Conservation (phyloP, 2,888 invertebrate species). For the Hirtodrosophila confusa region DNA sequence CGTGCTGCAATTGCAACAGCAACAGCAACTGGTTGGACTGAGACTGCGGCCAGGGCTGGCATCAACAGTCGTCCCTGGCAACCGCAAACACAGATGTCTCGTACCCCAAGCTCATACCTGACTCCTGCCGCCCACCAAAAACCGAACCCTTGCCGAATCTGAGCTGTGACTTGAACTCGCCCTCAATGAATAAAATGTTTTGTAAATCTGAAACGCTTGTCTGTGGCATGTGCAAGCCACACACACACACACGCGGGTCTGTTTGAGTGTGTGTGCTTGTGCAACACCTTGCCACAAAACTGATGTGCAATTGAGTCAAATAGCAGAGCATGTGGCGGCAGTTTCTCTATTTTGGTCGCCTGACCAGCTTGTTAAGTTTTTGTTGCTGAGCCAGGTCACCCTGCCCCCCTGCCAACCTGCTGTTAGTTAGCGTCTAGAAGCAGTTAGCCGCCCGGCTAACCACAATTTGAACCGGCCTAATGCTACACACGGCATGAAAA, state of each 20-base stretch:
- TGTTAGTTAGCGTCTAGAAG: too few relatives aligned
- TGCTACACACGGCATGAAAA: not conserved
- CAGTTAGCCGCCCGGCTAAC: too few relatives aligned
- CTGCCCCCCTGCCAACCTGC: not conserved
- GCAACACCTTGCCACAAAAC: constrained; percentile 43
- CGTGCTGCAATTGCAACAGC: constrained; percentile 65
- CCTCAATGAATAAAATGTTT: constrained; percentile 74
- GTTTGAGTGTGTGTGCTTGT: constrained; percentile 14
- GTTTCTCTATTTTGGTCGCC: constrained; percentile 66
- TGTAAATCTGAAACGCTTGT: constrained; percentile 75
- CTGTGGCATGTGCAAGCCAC: constrained; percentile 31
- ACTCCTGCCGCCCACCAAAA: not conserved
- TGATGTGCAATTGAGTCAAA: constrained; percentile 61
- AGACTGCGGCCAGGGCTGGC: constrained; percentile 5
- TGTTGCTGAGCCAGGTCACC: constrained; percentile 10
- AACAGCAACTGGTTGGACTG: not conserved
- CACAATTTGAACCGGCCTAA: not conserved
- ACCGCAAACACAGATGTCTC: constrained; percentile 51
- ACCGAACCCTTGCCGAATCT: constrained; percentile 36
- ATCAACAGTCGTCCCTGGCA: constrained; percentile 45
- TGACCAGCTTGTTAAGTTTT: constrained; percentile 65
- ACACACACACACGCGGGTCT: not conserved
- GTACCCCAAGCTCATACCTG: constrained; percentile 11
- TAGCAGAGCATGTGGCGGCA: constrained; percentile 64
- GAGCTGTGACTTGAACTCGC: constrained; percentile 45